Conservation (phyloP, 2,797 vertebrate genomes). For the Coendou prehensilis region DNA sequence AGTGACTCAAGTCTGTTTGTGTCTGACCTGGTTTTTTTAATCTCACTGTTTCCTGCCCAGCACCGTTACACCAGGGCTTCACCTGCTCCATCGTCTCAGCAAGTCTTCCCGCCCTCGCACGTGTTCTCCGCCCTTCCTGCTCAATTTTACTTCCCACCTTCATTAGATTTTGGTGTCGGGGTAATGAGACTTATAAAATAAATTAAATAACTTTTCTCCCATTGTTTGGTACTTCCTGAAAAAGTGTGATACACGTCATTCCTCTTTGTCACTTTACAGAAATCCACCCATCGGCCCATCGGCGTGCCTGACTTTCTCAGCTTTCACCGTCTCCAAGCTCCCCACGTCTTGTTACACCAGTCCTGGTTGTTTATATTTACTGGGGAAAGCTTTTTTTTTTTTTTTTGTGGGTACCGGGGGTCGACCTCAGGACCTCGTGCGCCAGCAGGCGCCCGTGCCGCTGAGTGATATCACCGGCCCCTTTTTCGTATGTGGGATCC, state of each 20-base stretch:
- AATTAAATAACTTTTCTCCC: not conserved
- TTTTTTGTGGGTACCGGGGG: no score
- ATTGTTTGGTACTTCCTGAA: not conserved
- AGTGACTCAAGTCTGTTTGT: not conserved
- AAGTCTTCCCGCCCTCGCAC: fast-evolving
- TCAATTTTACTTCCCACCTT: not conserved
- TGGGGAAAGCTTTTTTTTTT: not conserved
- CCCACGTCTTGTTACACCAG: not conserved
- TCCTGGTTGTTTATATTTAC: not conserved
- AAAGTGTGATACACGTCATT: not conserved
- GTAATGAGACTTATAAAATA: not conserved
- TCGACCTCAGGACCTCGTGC: no score
- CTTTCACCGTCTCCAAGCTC: not conserved
- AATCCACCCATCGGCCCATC: not conserved
- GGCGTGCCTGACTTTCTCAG: not conserved
- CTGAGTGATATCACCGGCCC: no score
- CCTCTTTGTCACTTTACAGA: not conserved
- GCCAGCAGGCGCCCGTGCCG: no score
- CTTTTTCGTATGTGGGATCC: no score
- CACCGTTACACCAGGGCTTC: no score
- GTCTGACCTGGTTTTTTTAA: not conserved
- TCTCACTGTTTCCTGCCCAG: not conserved
- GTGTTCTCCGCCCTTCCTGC: not conserved
- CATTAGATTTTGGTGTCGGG: not conserved
- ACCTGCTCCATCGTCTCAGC: fast-evolving